A percentile compares a stretch with the other conserved stretches of the same genome.
Evolutionary conservation across 2,113 vertebrate genomes (phyloP).

Genomic region (Microtus pennsylvanicus): DNA sequence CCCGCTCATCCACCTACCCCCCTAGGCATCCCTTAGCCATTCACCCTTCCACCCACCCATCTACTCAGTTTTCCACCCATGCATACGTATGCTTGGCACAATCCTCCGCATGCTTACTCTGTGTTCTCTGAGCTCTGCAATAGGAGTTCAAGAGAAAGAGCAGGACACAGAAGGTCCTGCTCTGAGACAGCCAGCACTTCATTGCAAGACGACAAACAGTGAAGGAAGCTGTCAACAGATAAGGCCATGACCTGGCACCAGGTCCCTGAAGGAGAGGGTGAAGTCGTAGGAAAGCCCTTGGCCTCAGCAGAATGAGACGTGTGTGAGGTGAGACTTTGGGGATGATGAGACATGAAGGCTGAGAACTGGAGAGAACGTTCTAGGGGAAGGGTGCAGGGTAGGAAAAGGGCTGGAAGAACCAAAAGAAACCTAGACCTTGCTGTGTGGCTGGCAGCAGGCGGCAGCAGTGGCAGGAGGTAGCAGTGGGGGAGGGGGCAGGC

Average conservation of each 20-base stretch:
- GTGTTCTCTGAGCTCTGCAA: background rate
- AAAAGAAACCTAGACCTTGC: background rate
- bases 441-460: rapidly evolving
- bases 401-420: background rate
- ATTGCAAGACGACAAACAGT: background rate
- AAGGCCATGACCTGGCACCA: background rate
- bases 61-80: background rate
- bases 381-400: background rate
- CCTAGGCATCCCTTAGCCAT: background rate
- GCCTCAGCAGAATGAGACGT: background rate
- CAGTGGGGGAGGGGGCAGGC: background rate
- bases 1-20: background rate
- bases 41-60: background rate
- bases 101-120: background rate
- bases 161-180: background rate
- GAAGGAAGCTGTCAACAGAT: background rate
- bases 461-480: background rate
- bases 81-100: rapidly evolving
- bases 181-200: background rate
- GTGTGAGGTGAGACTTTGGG: background rate
- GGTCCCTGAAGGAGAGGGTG: background rate
- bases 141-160: background rate
- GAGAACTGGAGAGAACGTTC: background rate
- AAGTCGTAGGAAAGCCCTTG: background rate
- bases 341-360: background rate